These are phyloP conservation scores for Cetoscarus ocellatus DNA, from an alignment of 2,797 vertebrate species.

Conservation along the genomic window DNA sequence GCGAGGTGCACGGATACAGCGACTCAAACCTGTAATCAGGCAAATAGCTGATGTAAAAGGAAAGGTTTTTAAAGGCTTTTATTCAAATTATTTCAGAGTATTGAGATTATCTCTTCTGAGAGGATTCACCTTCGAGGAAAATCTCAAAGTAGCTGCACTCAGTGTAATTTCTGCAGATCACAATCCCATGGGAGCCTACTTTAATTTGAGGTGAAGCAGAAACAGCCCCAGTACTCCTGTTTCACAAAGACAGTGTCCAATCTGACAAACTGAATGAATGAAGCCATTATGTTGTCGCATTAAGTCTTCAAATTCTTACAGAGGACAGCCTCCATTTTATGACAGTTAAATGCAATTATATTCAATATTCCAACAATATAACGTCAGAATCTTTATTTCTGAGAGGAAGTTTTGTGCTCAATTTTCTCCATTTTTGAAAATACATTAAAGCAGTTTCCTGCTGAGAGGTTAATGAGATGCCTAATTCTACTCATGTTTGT, in stretches of 20 bases:
- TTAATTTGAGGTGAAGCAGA: constrained; percentile 14
- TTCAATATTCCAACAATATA: too few relatives aligned
- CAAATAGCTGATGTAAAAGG: background rate
- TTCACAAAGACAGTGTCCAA: background rate
- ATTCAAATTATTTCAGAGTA: constrained; percentile 33
- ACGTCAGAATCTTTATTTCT: background rate
- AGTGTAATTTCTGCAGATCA: constrained; percentile 42
- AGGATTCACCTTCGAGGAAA: constrained; percentile 36
- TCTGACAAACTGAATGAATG: background rate
- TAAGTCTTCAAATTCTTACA: constrained; percentile 6
- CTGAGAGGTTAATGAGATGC: background rate
- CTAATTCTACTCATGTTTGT: background rate
- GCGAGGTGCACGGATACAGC: constrained; percentile 21
- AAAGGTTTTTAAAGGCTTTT: constrained; percentile 51
- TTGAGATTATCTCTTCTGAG: constrained; percentile 35
- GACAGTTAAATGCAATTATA: too few relatives aligned
- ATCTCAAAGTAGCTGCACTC: constrained; percentile 41
- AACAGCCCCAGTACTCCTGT: constrained; percentile 8
- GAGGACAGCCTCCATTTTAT: background rate
- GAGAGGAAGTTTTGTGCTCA: background rate
- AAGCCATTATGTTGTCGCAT: constrained; percentile 2
- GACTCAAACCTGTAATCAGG: constrained; percentile 1
- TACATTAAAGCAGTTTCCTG: background rate
- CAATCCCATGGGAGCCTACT: background rate
- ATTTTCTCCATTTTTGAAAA: background rate